Conservation (phyloP, 2,888 invertebrate species). For the Dynastes maya region DNA sequence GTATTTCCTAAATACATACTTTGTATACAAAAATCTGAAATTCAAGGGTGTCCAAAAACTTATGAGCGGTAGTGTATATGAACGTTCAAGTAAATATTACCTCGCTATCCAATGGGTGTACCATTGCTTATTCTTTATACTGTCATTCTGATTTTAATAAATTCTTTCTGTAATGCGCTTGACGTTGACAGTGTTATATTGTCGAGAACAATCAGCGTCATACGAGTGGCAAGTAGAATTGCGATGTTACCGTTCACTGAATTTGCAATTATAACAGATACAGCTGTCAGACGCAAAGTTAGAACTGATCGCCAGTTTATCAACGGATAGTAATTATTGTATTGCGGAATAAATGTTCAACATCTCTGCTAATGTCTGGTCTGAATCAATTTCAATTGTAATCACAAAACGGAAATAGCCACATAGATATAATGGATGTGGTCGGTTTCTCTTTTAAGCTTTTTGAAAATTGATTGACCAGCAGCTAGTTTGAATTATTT, state of each 20-base stretch:
- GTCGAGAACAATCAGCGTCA: not conserved
- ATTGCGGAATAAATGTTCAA: not conserved
- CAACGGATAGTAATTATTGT: constrained; percentile 3
- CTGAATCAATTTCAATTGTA: not conserved
- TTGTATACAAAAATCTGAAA: too few relatives aligned
- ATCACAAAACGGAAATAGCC: not conserved
- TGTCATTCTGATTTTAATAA: not conserved
- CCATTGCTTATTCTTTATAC: too few relatives aligned
- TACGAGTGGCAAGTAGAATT: not conserved
- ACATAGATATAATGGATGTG: too few relatives aligned
- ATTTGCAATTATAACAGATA: constrained; percentile 11
- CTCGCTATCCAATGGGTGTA: too few relatives aligned
- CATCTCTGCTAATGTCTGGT: not conserved
- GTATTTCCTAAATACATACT: too few relatives aligned
- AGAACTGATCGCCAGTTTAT: not conserved
- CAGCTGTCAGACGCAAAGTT: constrained; percentile 14
- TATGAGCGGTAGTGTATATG: too few relatives aligned
- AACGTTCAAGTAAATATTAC: too few relatives aligned
- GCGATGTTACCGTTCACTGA: not conserved
- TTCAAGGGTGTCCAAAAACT: too few relatives aligned
- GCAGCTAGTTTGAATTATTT: too few relatives aligned
- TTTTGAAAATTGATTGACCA: too few relatives aligned
- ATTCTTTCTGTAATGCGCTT: not conserved
- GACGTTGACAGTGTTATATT: constrained; percentile 7
- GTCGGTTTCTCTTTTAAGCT: too few relatives aligned